Evolutionary conservation across 2,888 invertebrate genomes (phyloP).

Genomic region (Biston betularia): DNA sequence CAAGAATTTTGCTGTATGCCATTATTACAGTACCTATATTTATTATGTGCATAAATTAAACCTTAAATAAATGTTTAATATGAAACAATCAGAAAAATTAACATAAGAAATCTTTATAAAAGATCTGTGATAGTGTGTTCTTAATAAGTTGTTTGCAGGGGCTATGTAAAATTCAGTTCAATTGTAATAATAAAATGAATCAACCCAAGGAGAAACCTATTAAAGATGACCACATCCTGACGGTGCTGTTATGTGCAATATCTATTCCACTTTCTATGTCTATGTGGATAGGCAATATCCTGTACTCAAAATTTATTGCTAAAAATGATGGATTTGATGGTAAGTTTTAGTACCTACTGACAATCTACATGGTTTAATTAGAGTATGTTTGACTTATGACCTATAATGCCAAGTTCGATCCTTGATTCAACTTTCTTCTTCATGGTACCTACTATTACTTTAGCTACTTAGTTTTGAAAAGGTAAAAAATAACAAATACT

Average conservation of each 20-base stretch:
- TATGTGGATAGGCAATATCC: constrained; percentile 90
- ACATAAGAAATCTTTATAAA: constrained; percentile 7
- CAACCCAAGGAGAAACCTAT: constrained; percentile 45
- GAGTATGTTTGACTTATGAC: too few species aligned
- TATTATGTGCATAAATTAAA: not conserved
- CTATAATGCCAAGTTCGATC: too few species aligned
- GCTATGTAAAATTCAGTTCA: not conserved
- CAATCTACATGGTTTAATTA: too few species aligned
- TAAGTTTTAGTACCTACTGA: constrained; percentile 53
- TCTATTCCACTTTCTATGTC: constrained; percentile 92
- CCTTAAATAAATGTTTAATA: not conserved
- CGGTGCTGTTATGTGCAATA: constrained; percentile 88
- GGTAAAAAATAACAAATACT: too few species aligned
- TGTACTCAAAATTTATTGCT: constrained; percentile 87
- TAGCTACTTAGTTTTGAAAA: too few species aligned
- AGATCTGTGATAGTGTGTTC: not conserved
- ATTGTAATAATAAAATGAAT: constrained; percentile 29
- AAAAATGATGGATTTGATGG: constrained; percentile 84
- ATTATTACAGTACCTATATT: too few species aligned
- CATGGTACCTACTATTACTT: too few species aligned
- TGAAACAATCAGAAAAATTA: not conserved
- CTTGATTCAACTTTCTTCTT: too few species aligned
- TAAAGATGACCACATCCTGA: constrained; percentile 78
- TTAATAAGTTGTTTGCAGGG: not conserved
- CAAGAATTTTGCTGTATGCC: too few species aligned